Evolutionary conservation across 2,113 vertebrate genomes (phyloP).

Genomic region (Eira barbara): DNA sequence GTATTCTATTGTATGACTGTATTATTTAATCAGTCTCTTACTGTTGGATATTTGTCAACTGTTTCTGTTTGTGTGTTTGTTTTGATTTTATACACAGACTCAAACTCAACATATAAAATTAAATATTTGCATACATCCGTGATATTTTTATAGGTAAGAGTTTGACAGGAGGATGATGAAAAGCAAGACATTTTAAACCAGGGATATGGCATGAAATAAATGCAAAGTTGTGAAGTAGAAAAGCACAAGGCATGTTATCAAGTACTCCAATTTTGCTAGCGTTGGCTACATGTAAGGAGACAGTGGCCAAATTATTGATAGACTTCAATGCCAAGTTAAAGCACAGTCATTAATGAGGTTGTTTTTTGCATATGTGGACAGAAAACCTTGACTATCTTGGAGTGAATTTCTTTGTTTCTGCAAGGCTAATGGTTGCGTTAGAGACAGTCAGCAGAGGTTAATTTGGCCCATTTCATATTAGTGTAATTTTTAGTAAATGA

Average conservation of each 20-base stretch:
- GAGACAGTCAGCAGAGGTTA: neutral
- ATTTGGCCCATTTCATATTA: neutral
- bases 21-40: neutral
- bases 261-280: neutral
- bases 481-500: neutral
- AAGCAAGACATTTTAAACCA: neutral
- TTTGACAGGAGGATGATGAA: neutral
- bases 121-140: neutral
- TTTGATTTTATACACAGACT: neutral
- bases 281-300: neutral
- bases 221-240: neutral
- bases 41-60: neutral
- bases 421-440: neutral
- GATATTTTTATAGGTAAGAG: neutral
- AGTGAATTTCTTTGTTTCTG: neutral
- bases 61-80: neutral
- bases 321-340: neutral
- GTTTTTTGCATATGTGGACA: neutral
- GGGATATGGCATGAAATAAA: neutral
- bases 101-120: neutral
- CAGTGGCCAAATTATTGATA: neutral
- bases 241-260: neutral
- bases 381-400: neutral
- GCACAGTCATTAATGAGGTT: neutral
- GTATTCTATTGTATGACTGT: neutral